Evolutionary conservation across 2,888 invertebrate genomes (phyloP).

Genomic region (Perdita meconis): DNA sequence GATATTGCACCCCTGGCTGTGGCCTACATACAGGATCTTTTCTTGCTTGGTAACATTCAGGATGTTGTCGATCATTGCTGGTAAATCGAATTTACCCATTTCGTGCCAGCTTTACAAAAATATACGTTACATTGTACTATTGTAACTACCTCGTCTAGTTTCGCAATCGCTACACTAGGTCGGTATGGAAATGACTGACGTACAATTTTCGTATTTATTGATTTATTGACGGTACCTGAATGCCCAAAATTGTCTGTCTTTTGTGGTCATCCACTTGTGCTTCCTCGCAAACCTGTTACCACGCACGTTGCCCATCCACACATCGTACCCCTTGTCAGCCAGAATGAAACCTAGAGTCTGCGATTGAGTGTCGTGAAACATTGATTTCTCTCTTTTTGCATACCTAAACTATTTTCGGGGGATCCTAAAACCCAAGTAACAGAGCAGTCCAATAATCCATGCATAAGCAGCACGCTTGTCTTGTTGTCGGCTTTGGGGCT

Average conservation of each 20-base stretch:
- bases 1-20: conserved; percentile 90
- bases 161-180: neutral
- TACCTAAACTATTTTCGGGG: conserved; percentile 88
- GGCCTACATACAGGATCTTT: conserved; percentile 91
- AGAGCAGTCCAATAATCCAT: conserved; percentile 90
- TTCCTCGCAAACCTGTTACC: conserved; percentile 89
- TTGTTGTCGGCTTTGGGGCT: conserved; percentile 82
- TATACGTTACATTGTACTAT: conserved; percentile 1
- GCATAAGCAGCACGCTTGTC: conserved; percentile 87
- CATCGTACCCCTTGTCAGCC: conserved; percentile 89
- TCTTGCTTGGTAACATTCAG: conserved; percentile 86
- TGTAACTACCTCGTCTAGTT: neutral
- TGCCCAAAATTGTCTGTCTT: conserved; percentile 87
- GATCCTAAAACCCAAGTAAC: conserved; percentile 91
- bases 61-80: conserved; percentile 92
- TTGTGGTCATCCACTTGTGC: conserved; percentile 85
- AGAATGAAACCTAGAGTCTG: conserved; percentile 83
- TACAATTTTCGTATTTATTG: too few species aligned
- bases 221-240: conserved; percentile 85
- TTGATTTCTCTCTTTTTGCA: too few species aligned
- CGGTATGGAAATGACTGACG: neutral
- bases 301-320: conserved; percentile 94
- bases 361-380: neutral
- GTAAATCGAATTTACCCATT: conserved; percentile 91
- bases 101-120: conserved; percentile 90